phyloP scores from a whole-genome alignment of 2,113 vertebrate genomes.

The Sinocyclocheilus anshuiensis region DNA sequence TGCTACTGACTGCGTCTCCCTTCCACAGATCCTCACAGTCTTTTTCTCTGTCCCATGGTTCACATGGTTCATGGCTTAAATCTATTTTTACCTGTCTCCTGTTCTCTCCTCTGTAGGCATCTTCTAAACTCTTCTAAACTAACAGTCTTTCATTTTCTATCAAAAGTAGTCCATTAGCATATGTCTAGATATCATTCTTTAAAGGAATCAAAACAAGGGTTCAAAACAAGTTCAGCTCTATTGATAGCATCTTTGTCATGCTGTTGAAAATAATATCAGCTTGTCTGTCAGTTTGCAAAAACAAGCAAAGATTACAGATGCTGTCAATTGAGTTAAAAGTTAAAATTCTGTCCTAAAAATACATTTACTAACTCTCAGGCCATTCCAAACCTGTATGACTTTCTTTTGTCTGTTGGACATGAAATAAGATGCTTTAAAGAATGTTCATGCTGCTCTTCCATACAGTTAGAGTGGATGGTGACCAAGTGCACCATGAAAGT shows the following conservation, averaged over 20 bases:
- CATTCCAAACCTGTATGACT: background rate
- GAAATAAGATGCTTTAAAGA: background rate
- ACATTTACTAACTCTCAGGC: background rate
- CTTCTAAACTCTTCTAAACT: constrained; percentile 19
- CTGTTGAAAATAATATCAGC: background rate
- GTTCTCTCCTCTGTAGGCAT: constrained; percentile 26
- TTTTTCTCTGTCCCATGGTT: constrained; percentile 33
- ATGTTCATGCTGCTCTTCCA: background rate
- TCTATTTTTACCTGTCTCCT: constrained; percentile 27
- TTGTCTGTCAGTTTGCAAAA: background rate
- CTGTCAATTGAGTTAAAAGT: background rate
- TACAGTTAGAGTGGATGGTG: background rate
- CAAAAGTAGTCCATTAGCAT: background rate
- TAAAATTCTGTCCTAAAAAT: background rate
- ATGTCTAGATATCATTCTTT: background rate
- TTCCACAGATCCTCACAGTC: constrained; percentile 52
- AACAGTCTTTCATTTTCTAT: background rate
- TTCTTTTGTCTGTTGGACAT: background rate
- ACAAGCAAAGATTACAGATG: background rate
- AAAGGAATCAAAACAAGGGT: constrained; percentile 3
- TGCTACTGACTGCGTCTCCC: constrained; percentile 34
- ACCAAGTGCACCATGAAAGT: no score
- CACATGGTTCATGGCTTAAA: constrained; percentile 20
- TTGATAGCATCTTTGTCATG: background rate
- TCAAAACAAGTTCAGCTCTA: constrained; percentile 21